These are phyloP conservation scores for Gortyna flavago DNA, from an alignment of 2,888 invertebrate genomes.

Conservation along the genomic window DNA sequence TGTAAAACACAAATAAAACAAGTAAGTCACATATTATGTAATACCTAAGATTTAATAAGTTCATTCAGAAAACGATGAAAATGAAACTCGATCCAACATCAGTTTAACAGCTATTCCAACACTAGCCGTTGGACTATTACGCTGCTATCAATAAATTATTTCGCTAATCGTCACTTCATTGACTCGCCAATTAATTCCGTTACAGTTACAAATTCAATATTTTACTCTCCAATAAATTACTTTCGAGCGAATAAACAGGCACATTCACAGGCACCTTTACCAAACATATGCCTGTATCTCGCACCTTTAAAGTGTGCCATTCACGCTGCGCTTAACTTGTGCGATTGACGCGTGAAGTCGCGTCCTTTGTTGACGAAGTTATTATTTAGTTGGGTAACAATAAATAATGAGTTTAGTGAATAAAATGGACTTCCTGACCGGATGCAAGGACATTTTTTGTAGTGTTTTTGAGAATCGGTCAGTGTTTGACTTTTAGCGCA, in stretches of 20 bases:
- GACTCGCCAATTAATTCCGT: conserved; percentile 51
- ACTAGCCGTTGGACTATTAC: not conserved
- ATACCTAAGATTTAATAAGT: not conserved
- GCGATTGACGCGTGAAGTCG: conserved; percentile 51
- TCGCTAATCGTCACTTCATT: conserved; percentile 56
- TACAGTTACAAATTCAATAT: conserved; percentile 54
- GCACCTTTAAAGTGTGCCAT: conserved; percentile 53
- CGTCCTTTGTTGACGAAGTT: conserved; percentile 44
- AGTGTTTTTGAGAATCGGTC: conserved; percentile 3
- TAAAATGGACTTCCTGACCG: conserved; percentile 63
- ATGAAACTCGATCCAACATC: not conserved
- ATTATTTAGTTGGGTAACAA: conserved; percentile 54
- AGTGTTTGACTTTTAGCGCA: conserved; percentile 8
- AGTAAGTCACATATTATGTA: not conserved
- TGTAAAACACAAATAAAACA: not conserved
- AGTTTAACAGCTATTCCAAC: not conserved
- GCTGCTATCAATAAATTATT: conserved; percentile 49
- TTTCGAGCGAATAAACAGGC: conserved; percentile 48
- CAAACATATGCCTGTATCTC: conserved; percentile 39
- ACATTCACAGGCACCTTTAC: conserved; percentile 59
- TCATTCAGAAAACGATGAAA: not conserved
- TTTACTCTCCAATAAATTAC: conserved; percentile 53
- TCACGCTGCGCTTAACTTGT: conserved; percentile 51
- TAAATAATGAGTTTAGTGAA: conserved; percentile 51
- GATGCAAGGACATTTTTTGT: conserved; percentile 31